Conservation (phyloP, 2,113 vertebrate genomes). For the Loxodonta africana region DNA sequence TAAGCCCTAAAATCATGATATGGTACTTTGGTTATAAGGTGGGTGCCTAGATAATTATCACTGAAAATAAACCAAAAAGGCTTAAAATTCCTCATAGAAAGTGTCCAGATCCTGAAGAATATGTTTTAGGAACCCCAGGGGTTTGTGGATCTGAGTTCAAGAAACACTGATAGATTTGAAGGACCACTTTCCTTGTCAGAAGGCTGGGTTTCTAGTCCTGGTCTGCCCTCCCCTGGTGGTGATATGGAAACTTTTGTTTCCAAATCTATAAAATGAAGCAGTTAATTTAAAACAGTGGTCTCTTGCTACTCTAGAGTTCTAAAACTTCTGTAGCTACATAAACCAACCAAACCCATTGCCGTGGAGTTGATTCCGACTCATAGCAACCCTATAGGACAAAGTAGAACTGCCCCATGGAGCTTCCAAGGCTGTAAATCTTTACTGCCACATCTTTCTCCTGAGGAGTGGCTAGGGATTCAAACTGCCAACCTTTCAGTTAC, state of each 20-base stretch:
- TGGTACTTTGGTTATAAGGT: constrained; percentile 19
- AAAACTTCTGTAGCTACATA: constrained; percentile 28
- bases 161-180: not conserved
- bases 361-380: not conserved
- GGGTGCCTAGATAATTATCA: not conserved
- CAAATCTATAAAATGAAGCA: not conserved
- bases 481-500: too few species aligned
- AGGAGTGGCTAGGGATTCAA: too few species aligned
- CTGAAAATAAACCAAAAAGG: constrained; percentile 44
- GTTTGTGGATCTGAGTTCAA: not conserved
- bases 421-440: not conserved
- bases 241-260: not conserved
- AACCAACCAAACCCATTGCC: not conserved
- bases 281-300: constrained; percentile 7
- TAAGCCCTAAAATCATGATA: constrained; percentile 56
- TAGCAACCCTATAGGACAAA: not conserved
- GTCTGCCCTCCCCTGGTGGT: constrained; percentile 69
- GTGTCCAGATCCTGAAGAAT: not conserved
- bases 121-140: not conserved
- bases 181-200: not conserved
- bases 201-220: not conserved
- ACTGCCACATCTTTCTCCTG: not conserved
- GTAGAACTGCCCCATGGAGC: not conserved
- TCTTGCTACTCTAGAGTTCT: not conserved
- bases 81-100: constrained; percentile 7